Evolutionary conservation across 2,888 invertebrate species (phyloP).

Genomic region (Notodonta dromedarius): DNA sequence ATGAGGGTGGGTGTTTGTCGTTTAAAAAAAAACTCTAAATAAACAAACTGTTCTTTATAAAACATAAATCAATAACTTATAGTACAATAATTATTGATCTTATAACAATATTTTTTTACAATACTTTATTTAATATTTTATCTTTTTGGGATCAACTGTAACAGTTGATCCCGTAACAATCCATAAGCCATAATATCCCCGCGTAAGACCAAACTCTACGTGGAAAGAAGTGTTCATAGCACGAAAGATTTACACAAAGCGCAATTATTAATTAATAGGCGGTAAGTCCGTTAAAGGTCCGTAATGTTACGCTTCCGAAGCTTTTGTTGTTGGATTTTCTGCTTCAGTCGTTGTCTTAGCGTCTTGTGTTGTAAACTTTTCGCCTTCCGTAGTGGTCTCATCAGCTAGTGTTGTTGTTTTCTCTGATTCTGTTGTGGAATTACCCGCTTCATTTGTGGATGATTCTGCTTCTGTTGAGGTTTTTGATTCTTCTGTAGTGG

Average conservation of each 20-base stretch:
- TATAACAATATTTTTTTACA: conserved; percentile 8
- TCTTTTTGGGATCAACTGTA: neutral
- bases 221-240: neutral
- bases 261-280: conserved; percentile 6
- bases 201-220: neutral
- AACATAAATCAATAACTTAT: conserved; percentile 15
- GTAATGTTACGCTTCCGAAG: neutral
- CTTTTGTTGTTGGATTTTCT: neutral
- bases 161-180: neutral
- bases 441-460: conserved; percentile 1
- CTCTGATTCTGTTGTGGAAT: neutral
- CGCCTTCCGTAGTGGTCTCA: conserved; percentile 19
- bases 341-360: neutral
- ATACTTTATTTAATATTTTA: neutral
- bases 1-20: neutral
- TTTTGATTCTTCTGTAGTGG: no score
- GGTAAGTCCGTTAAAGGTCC: conserved; percentile 1
- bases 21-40: conserved; percentile 9
- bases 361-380: conserved; percentile 16
- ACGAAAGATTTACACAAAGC: neutral
- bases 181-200: neutral
- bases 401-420: neutral
- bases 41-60: conserved; percentile 22
- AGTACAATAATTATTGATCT: conserved; percentile 1
- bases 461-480: neutral